Evolutionary conservation across 1,140 invertebrate genomes (phyloP).

Genomic region (Euura saliciscinereae): DNA sequence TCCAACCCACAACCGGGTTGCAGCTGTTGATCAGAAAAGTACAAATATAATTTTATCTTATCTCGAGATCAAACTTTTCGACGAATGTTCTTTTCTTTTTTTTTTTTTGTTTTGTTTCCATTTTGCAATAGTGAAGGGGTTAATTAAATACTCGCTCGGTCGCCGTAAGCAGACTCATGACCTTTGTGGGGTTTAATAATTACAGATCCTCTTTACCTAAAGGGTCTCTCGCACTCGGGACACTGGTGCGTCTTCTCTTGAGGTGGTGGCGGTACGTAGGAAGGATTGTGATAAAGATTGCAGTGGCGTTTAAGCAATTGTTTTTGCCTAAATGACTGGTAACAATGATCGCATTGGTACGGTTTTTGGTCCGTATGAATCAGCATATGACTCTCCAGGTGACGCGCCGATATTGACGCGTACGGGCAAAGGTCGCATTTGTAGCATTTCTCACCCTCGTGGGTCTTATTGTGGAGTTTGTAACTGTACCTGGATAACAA

Average conservation of each 20-base stretch:
- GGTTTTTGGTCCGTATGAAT: slow-evolving; percentile 95
- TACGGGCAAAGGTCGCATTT: slow-evolving; percentile 95
- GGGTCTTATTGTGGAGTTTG: slow-evolving; percentile 79
- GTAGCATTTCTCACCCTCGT: slow-evolving; percentile 97
- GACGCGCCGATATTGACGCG: slow-evolving; percentile 88
- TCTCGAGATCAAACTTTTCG: too few species aligned
- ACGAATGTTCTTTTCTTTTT: not conserved
- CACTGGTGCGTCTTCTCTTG: slow-evolving; percentile 91
- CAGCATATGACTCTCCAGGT: slow-evolving; percentile 95
- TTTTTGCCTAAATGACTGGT: slow-evolving; percentile 86
- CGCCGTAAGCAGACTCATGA: not conserved
- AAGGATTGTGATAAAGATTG: slow-evolving; percentile 92
- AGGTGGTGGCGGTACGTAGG: slow-evolving; percentile 87
- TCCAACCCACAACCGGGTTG: slow-evolving; percentile 4
- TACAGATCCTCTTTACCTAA: slow-evolving; percentile 54
- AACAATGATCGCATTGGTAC: slow-evolving; percentile 82
- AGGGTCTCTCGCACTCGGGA: slow-evolving; percentile 83
- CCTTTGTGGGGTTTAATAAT: not conserved
- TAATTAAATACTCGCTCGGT: not conserved
- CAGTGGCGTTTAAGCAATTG: slow-evolving; percentile 90
- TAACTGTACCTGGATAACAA: slow-evolving; percentile 67
- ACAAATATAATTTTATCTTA: not conserved
- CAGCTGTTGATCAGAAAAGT: slow-evolving; percentile 5
- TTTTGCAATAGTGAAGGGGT: slow-evolving; percentile 7
- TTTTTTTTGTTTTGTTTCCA: not conserved